Evolutionary conservation across 2,113 vertebrate genomes (phyloP).

Genomic region (Vidua chalybeata): DNA sequence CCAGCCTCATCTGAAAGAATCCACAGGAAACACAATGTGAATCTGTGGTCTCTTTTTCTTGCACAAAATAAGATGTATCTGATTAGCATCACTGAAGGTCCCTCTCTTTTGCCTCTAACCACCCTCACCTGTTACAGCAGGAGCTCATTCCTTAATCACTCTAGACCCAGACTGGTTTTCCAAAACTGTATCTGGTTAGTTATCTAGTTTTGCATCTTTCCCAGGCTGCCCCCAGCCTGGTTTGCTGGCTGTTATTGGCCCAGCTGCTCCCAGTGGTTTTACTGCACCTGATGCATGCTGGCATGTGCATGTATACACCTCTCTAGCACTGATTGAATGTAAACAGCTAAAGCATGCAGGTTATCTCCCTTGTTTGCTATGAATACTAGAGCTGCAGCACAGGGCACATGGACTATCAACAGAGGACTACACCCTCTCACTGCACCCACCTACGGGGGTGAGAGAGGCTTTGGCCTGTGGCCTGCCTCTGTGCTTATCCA

Average conservation of each 20-base stretch:
- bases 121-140: neutral
- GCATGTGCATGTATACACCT: fast-evolving
- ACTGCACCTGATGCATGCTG: neutral
- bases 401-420: fast-evolving
- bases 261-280: neutral
- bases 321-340: neutral
- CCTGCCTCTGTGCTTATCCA: neutral
- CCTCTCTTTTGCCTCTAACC: neutral
- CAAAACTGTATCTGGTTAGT: neutral
- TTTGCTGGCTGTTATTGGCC: neutral
- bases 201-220: neutral
- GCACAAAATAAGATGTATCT: neutral
- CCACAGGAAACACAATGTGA: neutral
- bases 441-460: fast-evolving
- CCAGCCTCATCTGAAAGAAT: neutral
- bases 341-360: neutral
- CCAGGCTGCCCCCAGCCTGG: neutral
- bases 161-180: neutral
- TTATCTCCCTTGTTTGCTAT: neutral
- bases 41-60: neutral
- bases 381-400: neutral
- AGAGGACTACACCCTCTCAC: neutral
- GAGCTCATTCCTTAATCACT: neutral
- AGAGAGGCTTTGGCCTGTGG: neutral
- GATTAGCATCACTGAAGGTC: neutral